phyloP scores from a whole-genome alignment of 2,888 invertebrate species.

The Athripsodes cinereus region DNA sequence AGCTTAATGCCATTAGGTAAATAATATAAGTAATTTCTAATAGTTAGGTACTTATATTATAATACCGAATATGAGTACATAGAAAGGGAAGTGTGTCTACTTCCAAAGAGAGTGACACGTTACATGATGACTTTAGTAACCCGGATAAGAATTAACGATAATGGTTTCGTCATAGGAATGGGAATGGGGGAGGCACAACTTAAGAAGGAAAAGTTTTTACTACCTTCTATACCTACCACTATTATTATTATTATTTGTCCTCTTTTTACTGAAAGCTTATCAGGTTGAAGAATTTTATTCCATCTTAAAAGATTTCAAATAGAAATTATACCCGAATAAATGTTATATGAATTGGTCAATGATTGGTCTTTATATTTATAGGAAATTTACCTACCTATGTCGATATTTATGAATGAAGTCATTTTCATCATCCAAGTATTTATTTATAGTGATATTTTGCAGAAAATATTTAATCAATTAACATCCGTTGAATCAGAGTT shows the following conservation, averaged over 20 bases:
- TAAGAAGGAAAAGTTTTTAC: slow-evolving; percentile 5
- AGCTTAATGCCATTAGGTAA: too few relatives aligned
- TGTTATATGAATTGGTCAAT: neutral
- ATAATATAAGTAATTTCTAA: too few relatives aligned
- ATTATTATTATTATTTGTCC: slow-evolving; percentile 22
- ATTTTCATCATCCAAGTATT: too few relatives aligned
- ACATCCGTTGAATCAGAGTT: too few relatives aligned
- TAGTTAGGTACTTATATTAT: too few relatives aligned
- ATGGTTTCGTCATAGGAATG: slow-evolving; percentile 20
- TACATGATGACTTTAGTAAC: slow-evolving; percentile 25
- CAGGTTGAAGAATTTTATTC: slow-evolving; percentile 6
- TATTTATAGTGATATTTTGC: too few relatives aligned
- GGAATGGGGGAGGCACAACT: neutral
- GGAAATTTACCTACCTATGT: too few relatives aligned
- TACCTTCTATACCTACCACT: slow-evolving; percentile 19
- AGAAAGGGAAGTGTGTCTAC: neutral
- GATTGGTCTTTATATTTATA: neutral
- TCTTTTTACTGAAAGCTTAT: slow-evolving; percentile 17
- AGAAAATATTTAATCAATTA: too few relatives aligned
- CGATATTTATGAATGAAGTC: too few relatives aligned
- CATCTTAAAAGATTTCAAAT: neutral
- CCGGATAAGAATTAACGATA: slow-evolving; percentile 27
- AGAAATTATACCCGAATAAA: neutral
- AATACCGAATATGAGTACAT: neutral
- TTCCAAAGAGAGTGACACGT: slow-evolving; percentile 24